Evolutionary conservation across 2,797 vertebrate species (phyloP).

Genomic region (Pitangus sulphuratus): DNA sequence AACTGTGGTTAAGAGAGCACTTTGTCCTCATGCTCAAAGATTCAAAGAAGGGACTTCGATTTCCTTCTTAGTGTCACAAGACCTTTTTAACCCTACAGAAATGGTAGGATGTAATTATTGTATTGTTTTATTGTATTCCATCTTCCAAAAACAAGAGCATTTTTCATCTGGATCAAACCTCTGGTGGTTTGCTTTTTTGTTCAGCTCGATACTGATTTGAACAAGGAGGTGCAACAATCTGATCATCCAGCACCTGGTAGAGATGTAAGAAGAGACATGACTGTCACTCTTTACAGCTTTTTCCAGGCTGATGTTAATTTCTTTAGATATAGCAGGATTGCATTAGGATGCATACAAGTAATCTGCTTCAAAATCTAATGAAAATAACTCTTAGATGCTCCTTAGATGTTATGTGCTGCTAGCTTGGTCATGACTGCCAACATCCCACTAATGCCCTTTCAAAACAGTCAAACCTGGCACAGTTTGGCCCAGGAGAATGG

Average conservation of each 20-base stretch:
- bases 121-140: background rate
- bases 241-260: background rate
- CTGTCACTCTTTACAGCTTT: background rate
- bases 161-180: background rate
- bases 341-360: background rate
- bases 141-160: background rate
- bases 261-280: background rate
- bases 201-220: background rate
- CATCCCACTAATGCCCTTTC: background rate
- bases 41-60: background rate
- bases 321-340: background rate
- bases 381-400: background rate
- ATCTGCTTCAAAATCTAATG: background rate
- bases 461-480: background rate
- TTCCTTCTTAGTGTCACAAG: background rate
- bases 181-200: background rate
- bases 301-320: background rate
- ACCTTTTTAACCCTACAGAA: background rate
- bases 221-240: background rate
- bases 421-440: background rate
- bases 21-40: background rate
- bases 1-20: background rate
- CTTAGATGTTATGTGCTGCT: background rate
- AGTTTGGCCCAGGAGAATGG: background rate
- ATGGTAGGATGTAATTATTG: accelerated